Evolutionary conservation across 2,113 vertebrate genomes (phyloP), one percentile per base, ranked within the genome.

Genomic region (Eulacestoma nigropectus): DNA sequence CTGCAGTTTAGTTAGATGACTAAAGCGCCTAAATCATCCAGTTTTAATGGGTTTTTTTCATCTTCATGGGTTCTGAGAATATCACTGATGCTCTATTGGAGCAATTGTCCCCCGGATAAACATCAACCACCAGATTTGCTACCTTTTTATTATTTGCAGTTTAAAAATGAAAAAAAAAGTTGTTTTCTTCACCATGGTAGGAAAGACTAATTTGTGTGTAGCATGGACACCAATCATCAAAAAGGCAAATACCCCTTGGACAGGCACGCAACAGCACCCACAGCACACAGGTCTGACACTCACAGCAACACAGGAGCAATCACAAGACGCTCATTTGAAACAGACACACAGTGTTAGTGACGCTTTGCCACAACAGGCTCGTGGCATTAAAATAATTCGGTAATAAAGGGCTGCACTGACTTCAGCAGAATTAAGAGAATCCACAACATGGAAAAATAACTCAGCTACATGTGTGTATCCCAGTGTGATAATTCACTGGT

Each of bases 391-490:
- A 80, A 50, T 12, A 4, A 41, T 49, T 37, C 65, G 18, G 6
- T 41, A 78, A 56, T n/a, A n/a, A 77, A 87, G 39, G 32, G 46
- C 32, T 39, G 76, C 30, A n/a, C 18, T 27, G 47, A 37, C 19
- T 44, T 29, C 30, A 57, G 32, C 33, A 84, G 16, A 87, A 57
- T 19, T 30, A 33, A 63, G 42, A 53, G 19, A 72, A 78, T 25
- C 16, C 14, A 39, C 21, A 47, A 8, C 0, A 1, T 32, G 25
- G 29, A 1, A 29, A 35, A 73, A 42, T n/a, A 10, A 9, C 30
- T n/a, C 63, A 76, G 60, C 19, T 55, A 27, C 13, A 30, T 0
- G 0, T 32, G 5, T 2, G 1, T 4, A 12, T 6, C 22, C 22
- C 25, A 13, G n/a, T 9, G 21, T 44, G 33, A 16, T 14, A 81